Percentiles rank a stretch among this genome's conserved stretches.
Conservation (phyloP, 2,113 vertebrate genomes). For the Axis porcinus region DNA sequence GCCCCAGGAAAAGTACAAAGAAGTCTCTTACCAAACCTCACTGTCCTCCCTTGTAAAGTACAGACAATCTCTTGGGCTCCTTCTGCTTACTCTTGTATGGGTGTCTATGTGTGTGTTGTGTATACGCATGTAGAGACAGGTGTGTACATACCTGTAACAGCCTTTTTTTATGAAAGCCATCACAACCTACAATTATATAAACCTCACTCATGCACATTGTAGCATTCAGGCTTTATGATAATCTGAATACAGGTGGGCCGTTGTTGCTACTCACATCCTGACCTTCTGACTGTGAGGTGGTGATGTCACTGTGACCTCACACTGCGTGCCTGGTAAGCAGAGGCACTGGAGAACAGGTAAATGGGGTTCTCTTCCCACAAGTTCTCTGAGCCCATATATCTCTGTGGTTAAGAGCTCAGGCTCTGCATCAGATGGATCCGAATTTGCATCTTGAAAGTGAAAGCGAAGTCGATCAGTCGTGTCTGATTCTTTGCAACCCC, state of each 20-base stretch:
- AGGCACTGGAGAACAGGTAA: background rate
- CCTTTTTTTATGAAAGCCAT: background rate
- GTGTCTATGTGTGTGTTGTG: background rate
- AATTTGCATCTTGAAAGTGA: background rate
- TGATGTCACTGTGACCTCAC: background rate
- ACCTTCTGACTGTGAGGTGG: background rate
- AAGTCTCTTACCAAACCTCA: background rate
- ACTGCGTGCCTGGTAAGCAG: background rate
- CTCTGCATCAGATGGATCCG: background rate
- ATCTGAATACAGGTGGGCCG: background rate
- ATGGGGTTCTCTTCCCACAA: rapidly evolving
- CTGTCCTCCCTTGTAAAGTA: background rate
- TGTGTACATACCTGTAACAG: background rate
- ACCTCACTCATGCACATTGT: background rate
- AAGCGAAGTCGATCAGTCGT: no score
- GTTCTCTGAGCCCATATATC: background rate
- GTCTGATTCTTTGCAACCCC: no score
- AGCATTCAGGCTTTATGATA: background rate
- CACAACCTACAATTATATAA: background rate
- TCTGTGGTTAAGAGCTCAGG: background rate
- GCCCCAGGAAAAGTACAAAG: background rate
- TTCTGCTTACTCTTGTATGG: background rate
- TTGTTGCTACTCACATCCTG: background rate
- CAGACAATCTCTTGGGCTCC: background rate
- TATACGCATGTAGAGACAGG: background rate